Evolutionary conservation across 2,888 invertebrate genomes (phyloP).

Genomic region (Hirtodrosophila trivittata): DNA sequence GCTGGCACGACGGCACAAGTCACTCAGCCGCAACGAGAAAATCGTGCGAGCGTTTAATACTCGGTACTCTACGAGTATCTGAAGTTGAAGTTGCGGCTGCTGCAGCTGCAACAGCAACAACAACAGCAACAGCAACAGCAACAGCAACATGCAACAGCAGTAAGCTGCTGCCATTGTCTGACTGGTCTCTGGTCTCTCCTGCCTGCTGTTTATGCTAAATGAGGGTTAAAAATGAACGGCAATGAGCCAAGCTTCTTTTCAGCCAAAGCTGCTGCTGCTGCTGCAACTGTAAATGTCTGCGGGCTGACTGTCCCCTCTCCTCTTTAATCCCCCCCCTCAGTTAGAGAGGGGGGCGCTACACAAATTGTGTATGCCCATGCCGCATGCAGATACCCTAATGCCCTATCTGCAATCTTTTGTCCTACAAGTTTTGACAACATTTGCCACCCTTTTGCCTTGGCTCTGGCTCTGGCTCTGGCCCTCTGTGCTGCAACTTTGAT

Average conservation of each 20-base stretch:
- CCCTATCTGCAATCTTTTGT: slow-evolving; percentile 62
- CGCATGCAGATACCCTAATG: slow-evolving; percentile 31
- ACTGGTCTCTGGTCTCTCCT: slow-evolving; percentile 16
- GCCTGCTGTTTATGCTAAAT: slow-evolving; percentile 74
- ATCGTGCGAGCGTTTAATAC: slow-evolving; percentile 78
- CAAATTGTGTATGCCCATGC: slow-evolving; percentile 25
- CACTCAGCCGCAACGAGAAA: slow-evolving; percentile 80
- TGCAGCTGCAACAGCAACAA: slow-evolving; percentile 15
- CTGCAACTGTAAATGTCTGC: slow-evolving; percentile 59
- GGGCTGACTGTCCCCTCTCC: slow-evolving; percentile 23
- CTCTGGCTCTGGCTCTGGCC: slow-evolving; percentile 13
- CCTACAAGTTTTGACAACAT: slow-evolving; percentile 71
- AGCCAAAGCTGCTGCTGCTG: slow-evolving; percentile 22
- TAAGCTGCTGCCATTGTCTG: slow-evolving; percentile 57
- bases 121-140: slow-evolving; percentile 12
- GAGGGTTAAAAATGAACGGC: slow-evolving; percentile 67
- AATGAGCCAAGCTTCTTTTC: slow-evolving; percentile 53
- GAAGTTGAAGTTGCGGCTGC: slow-evolving; percentile 32
- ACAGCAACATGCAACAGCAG: slow-evolving; percentile 19
- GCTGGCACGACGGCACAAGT: slow-evolving; percentile 77
- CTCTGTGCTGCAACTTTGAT: slow-evolving; percentile 37
- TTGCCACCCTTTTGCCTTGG: slow-evolving; percentile 54
- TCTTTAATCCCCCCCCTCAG: not conserved
- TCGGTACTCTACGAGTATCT: slow-evolving; percentile 19
- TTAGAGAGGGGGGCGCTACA: no score